Evolutionary conservation across 2,797 vertebrate species (phyloP), one percentile per base, ranked within the genome.

Genomic region (Bryconaethiops microstoma): DNA sequence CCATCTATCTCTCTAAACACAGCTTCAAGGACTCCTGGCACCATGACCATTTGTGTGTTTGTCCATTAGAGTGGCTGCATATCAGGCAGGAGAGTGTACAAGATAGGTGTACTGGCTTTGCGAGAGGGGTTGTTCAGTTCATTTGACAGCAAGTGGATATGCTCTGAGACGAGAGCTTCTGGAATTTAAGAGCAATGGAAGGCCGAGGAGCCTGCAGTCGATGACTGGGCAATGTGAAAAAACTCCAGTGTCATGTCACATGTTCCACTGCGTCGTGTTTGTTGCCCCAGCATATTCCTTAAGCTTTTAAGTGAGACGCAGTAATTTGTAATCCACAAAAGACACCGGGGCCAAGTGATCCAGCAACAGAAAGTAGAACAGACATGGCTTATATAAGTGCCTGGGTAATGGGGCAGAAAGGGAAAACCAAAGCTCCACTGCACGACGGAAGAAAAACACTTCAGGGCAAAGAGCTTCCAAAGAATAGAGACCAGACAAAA

Each of bases 341-440:
- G 14, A 42, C 48, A 21, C 6, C 39, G 17, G 42, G 23, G 2
- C 35, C 57, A 52, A 71, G 75, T 45, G 65, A 62, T 16, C 42
- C 59, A 23, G 8, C 50, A 63, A 17, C 19, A 48, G 42, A 71
- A 60, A 57, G 54, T n/a, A 82, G 54, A 68, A 74, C 70, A 69
- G 77, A 68, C 39, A 60, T 39, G 72, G 10, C 73, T 81, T 77
- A 50, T 71, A 71, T 67, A 81, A 84, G 35, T 35, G 14, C 62
- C 50, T 40, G 45, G 25, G 76, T 42, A 83, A 79, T 76, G 55
- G 80, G 71, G 74, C 16, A 54, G 67, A 83, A 80, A 80, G 74
- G 81, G 70, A 72, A 50, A 25, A 52, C 1, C 45, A 63, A 74
- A 71, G 42, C 67, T 74, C 6, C 1, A 16, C 55, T 80, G 68